Percentiles rank a stretch among this genome's conserved stretches.
These are phyloP conservation scores for Lepidurus arcticus DNA, from an alignment of 1,140 invertebrate genomes.

Conservation along the genomic window DNA sequence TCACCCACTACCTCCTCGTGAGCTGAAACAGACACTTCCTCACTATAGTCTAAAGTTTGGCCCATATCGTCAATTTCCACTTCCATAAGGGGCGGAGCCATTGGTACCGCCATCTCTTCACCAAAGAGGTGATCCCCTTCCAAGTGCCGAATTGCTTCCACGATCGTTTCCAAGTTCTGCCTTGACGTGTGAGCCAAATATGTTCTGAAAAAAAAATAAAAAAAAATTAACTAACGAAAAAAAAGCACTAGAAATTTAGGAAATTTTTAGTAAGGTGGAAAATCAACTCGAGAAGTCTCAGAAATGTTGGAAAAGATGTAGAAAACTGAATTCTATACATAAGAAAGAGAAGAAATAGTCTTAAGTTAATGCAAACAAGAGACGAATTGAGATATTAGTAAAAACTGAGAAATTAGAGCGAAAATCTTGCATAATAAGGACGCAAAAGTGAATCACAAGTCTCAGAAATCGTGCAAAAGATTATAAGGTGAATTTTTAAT, in stretches of 20 bases:
- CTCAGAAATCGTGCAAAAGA: too few relatives aligned
- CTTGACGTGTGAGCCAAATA: constrained; percentile 74
- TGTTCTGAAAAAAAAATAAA: constrained; percentile 46
- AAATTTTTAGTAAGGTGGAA: not conserved
- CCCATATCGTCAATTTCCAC: constrained; percentile 30
- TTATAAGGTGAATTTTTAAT: too few relatives aligned
- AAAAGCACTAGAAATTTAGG: not conserved
- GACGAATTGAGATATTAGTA: not conserved
- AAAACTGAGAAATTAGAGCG: not conserved
- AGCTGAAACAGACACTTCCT: constrained; percentile 23
- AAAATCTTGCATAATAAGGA: too few relatives aligned
- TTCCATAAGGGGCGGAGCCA: constrained; percentile 27
- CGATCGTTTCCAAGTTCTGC: constrained; percentile 93
- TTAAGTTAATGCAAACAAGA: not conserved
- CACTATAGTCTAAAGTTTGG: constrained; percentile 30
- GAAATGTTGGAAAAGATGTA: not conserved
- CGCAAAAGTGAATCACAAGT: too few relatives aligned
- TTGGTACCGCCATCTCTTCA: constrained; percentile 50
- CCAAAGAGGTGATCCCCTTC: constrained; percentile 88
- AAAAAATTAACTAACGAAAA: constrained; percentile 18
- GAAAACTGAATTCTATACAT: not conserved
- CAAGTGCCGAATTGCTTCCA: constrained; percentile 91
- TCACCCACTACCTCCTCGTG: constrained; percentile 26
- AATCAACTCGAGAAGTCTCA: not conserved
- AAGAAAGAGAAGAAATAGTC: not conserved